phyloP scores from a whole-genome alignment of 2,797 vertebrate genomes.

The Mus caroli region DNA sequence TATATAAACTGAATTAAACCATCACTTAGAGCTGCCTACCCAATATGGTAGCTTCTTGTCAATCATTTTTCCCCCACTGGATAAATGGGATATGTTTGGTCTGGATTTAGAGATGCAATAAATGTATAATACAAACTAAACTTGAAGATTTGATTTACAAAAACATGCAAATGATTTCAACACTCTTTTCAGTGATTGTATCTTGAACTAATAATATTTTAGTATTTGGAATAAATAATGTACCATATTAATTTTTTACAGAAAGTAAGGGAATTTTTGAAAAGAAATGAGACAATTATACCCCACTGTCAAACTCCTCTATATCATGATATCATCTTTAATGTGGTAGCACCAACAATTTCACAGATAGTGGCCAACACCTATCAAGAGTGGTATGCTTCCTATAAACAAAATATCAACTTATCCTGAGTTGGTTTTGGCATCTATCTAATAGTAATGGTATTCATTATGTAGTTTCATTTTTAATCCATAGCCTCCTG shows the following conservation, averaged over 20 bases:
- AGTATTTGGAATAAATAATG: background rate
- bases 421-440: background rate
- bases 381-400: background rate
- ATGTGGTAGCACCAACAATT: background rate
- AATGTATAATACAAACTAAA: background rate
- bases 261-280: background rate
- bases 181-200: background rate
- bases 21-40: background rate
- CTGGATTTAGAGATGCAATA: background rate
- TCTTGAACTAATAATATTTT: background rate
- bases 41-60: background rate
- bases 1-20: too few species aligned
- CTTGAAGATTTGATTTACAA: background rate
- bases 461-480: background rate
- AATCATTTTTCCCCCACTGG: background rate
- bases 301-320: background rate
- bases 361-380: background rate
- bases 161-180: background rate
- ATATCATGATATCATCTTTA: background rate
- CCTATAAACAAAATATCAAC: background rate
- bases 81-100: background rate
- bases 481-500: background rate
- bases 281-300: background rate
- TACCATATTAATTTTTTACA: background rate
- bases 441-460: background rate